These are phyloP conservation scores for Gymnosoma rotundatum DNA, from an alignment of 2,888 invertebrate species.

Conservation along the genomic window DNA sequence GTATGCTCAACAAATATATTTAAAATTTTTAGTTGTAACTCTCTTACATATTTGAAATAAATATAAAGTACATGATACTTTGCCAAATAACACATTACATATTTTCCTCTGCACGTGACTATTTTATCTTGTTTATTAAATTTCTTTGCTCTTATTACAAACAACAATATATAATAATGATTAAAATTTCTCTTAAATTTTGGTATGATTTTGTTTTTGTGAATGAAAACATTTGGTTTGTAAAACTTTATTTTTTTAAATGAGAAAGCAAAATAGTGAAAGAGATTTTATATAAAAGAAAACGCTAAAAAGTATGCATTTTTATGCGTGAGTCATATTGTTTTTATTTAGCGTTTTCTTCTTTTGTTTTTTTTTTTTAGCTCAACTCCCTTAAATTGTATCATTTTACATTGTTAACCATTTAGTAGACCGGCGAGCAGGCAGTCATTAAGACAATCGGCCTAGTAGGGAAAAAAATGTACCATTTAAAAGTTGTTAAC, in stretches of 20 bases:
- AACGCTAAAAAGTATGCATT: not conserved
- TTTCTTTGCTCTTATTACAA: constrained; percentile 21
- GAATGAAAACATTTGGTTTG: constrained; percentile 14
- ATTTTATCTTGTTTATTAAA: not conserved
- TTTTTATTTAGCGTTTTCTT: constrained; percentile 22
- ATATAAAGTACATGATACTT: too few species aligned
- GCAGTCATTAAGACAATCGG: not conserved
- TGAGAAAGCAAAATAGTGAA: not conserved
- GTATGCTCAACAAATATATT: too few species aligned
- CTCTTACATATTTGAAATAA: too few species aligned
- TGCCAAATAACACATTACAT: too few species aligned
- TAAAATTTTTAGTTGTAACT: too few species aligned
- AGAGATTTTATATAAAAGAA: not conserved
- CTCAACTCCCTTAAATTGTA: constrained; percentile 2
- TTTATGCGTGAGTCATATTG: constrained; percentile 56
- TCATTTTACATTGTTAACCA: not conserved
- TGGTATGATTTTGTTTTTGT: constrained; percentile 7
- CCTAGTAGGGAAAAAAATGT: too few species aligned
- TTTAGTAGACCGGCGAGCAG: not conserved
- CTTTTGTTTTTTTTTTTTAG: constrained; percentile 6
- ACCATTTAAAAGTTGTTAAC: constrained; percentile 36
- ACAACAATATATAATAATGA: not conserved
- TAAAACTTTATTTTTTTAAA: not conserved
- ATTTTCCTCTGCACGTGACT: constrained; percentile 23
- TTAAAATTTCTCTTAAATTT: constrained; percentile 33